phyloP scores from a whole-genome alignment of 2,113 vertebrate genomes.

The Tragelaphus buxtoni region DNA sequence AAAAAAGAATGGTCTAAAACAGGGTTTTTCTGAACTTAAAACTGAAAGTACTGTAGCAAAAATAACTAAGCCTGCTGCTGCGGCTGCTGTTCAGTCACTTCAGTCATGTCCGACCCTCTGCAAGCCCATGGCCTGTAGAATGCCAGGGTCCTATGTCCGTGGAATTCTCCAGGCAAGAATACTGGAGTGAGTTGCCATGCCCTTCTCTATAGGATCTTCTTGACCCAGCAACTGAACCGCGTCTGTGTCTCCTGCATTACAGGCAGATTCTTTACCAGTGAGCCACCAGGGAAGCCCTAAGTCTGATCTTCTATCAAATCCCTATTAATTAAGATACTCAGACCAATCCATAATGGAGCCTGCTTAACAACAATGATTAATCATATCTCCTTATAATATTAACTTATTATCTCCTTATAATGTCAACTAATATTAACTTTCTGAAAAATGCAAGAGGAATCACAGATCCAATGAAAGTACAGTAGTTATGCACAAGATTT shows the following conservation, averaged over 20 bases:
- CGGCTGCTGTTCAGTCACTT: background rate
- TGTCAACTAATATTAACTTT: background rate
- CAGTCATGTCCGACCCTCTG: background rate
- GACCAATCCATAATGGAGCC: background rate
- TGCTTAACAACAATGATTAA: background rate
- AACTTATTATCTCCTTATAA: background rate
- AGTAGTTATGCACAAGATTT: background rate
- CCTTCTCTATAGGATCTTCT: background rate
- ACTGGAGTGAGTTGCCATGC: background rate
- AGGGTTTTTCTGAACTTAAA: background rate
- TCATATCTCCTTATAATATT: background rate
- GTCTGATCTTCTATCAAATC: background rate
- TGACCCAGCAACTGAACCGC: fast-evolving
- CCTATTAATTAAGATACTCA: background rate
- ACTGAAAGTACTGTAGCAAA: background rate
- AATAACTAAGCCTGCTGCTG: background rate
- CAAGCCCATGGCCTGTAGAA: background rate
- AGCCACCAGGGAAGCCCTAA: background rate
- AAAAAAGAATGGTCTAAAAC: background rate
- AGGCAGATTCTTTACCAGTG: background rate
- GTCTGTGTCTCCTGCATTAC: background rate
- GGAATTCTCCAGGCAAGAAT: background rate
- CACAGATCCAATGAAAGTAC: background rate
- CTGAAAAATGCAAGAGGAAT: background rate
- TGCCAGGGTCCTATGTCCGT: background rate